Percentiles rank a stretch among this genome's conserved stretches.
Conservation (phyloP, 64 coral and sea anemone species). For the Astreopora myriophthalma region DNA sequence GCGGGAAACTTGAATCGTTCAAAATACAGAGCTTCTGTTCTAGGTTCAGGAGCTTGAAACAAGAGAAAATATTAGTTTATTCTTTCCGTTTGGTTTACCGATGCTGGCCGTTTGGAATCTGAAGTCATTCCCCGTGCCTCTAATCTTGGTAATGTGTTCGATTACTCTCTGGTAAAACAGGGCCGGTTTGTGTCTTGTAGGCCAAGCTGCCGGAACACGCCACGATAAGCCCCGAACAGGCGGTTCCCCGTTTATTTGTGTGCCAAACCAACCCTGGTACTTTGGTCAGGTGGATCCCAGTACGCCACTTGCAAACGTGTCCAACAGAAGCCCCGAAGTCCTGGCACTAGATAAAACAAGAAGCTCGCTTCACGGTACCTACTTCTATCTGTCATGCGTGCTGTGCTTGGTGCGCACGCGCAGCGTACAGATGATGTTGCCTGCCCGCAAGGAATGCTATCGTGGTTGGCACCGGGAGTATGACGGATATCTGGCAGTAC, state of each 20-base stretch:
- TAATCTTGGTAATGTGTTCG: too few species aligned
- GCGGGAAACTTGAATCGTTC: too few species aligned
- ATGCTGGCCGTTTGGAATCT: too few species aligned
- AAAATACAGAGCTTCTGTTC: too few species aligned
- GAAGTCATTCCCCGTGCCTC: too few species aligned
- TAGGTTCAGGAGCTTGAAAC: too few species aligned
- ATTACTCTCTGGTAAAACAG: not conserved
- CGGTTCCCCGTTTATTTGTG: conserved; percentile 68
- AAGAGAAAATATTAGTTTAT: too few species aligned
- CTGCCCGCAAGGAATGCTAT: conserved; percentile 88
- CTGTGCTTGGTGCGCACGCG: conserved; percentile 71
- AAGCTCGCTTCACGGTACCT: conserved; percentile 40
- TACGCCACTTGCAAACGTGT: conserved; percentile 24
- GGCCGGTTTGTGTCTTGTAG: not conserved
- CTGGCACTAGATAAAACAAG: not conserved
- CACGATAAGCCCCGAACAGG: conserved; percentile 60
- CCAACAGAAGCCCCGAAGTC: not conserved
- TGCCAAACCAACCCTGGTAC: conserved; percentile 83
- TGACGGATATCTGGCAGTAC: conserved; percentile 80
- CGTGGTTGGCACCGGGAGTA: conserved; percentile 80
- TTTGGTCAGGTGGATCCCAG: conserved; percentile 49
- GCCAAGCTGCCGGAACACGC: conserved; percentile 71
- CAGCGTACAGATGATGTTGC: conserved; percentile 76
- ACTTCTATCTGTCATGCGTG: conserved; percentile 71
- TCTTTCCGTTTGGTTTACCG: too few species aligned